phyloP scores from a whole-genome alignment of 2,888 invertebrate species.

The Synergus japonicus region DNA sequence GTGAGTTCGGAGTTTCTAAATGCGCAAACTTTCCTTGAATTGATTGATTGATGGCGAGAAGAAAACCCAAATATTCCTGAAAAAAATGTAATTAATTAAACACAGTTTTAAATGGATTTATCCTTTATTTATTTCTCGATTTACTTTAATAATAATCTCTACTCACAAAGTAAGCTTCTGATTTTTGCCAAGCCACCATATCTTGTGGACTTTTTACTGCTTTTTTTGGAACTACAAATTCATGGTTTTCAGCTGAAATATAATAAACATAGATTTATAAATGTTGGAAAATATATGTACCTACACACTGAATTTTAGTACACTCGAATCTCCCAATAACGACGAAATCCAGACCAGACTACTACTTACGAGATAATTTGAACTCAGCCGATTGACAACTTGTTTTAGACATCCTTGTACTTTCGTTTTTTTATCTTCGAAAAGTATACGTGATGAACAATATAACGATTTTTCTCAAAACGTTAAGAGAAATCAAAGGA shows the following conservation, averaged over 20 bases:
- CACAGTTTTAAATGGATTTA: not conserved
- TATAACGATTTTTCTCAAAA: not conserved
- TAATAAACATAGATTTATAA: not conserved
- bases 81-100: conserved; percentile 52
- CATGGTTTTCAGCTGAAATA: conserved; percentile 79
- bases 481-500: not conserved
- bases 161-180: conserved; percentile 89
- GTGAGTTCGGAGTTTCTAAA: conserved; percentile 82
- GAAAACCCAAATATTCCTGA: conserved; percentile 91
- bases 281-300: no score
- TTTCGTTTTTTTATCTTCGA: not conserved
- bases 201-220: conserved; percentile 84
- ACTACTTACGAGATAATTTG: conserved; percentile 50
- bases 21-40: conserved; percentile 88
- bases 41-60: conserved; percentile 91
- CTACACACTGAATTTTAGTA: no score
- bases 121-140: not conserved
- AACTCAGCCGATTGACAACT: conserved; percentile 43
- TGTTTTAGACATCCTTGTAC: not conserved
- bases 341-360: no score
- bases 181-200: conserved; percentile 89
- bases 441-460: not conserved
- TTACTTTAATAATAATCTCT: conserved; percentile 24
- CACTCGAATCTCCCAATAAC: no score
- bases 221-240: conserved; percentile 83